Conservation (phyloP, 1,140 invertebrate species). For the Fopius arisanus region DNA sequence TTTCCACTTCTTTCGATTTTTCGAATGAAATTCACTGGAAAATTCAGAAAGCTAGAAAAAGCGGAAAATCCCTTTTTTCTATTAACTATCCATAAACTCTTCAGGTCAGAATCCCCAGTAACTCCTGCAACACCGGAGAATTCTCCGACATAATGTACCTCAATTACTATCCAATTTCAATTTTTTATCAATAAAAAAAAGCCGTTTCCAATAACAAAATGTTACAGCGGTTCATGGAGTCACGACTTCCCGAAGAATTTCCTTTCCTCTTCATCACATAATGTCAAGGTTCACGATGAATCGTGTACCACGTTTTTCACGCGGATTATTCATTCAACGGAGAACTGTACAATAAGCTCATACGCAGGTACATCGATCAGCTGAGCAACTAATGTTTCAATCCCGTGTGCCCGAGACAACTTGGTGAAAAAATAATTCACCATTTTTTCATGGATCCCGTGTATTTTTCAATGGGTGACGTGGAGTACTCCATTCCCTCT, state of each 20-base stretch:
- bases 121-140: background rate
- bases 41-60: too few species aligned
- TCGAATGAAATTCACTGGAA: background rate
- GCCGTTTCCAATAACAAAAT: background rate
- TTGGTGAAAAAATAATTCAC: background rate
- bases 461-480: background rate
- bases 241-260: background rate
- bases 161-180: background rate
- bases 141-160: background rate
- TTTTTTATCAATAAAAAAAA: background rate
- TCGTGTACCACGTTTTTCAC: slow-evolving; percentile 24
- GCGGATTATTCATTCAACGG: slow-evolving; percentile 1
- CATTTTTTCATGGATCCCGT: background rate
- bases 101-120: background rate
- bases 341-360: background rate
- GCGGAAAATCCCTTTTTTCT: background rate
- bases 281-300: slow-evolving; percentile 25
- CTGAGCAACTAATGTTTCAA: background rate
- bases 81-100: background rate
- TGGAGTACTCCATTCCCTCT: background rate
- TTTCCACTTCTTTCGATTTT: background rate
- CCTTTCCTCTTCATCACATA: slow-evolving; percentile 1
- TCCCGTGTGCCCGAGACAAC: background rate
- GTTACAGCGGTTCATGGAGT: background rate
- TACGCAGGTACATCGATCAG: background rate